phyloP scores from a whole-genome alignment of 23 tunicate genomes.

The Halocynthia roretzi region DNA sequence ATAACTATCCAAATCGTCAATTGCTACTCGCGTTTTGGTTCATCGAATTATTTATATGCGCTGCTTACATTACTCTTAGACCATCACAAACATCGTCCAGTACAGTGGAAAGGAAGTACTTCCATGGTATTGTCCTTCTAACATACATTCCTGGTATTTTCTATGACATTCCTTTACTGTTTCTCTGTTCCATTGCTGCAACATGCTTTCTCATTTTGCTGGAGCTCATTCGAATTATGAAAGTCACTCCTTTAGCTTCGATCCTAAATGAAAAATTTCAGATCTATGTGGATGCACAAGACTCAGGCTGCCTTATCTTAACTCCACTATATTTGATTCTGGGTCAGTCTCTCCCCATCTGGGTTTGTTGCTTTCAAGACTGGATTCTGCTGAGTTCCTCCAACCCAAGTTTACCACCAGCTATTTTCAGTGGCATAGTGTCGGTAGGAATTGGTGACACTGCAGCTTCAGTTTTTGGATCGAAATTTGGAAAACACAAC shows the following conservation, averaged over 20 bases:
- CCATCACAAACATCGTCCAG: slow-evolving; percentile 7
- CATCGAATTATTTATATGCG: background rate
- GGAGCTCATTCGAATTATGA: slow-evolving; percentile 33
- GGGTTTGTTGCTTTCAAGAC: slow-evolving; percentile 47
- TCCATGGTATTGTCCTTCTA: slow-evolving; percentile 57
- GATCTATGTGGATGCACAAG: slow-evolving; percentile 52
- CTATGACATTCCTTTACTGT: slow-evolving; percentile 50
- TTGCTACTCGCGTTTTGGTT: slow-evolving; percentile 3
- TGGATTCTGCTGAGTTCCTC: slow-evolving; percentile 6
- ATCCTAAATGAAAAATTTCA: slow-evolving; percentile 10
- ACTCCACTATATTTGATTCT: slow-evolving; percentile 73
- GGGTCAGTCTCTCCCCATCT: slow-evolving; percentile 78
- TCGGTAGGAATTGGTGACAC: slow-evolving; percentile 96
- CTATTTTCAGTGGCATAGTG: slow-evolving; percentile 63
- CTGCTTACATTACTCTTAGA: slow-evolving; percentile 1
- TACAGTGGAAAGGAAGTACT: slow-evolving; percentile 63
- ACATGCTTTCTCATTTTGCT: slow-evolving; percentile 30
- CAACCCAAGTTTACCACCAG: slow-evolving; percentile 16
- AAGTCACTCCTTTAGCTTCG: slow-evolving; percentile 51
- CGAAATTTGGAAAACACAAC: slow-evolving; percentile 51
- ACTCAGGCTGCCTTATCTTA: slow-evolving; percentile 52
- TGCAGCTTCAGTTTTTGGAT: slow-evolving; percentile 74
- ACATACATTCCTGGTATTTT: slow-evolving; percentile 76
- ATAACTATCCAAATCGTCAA: slow-evolving; percentile 3
- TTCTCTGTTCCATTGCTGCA: slow-evolving; percentile 42